Conservation (phyloP, 1,140 invertebrate genomes). For the Carcinoscorpius rotundicauda region DNA sequence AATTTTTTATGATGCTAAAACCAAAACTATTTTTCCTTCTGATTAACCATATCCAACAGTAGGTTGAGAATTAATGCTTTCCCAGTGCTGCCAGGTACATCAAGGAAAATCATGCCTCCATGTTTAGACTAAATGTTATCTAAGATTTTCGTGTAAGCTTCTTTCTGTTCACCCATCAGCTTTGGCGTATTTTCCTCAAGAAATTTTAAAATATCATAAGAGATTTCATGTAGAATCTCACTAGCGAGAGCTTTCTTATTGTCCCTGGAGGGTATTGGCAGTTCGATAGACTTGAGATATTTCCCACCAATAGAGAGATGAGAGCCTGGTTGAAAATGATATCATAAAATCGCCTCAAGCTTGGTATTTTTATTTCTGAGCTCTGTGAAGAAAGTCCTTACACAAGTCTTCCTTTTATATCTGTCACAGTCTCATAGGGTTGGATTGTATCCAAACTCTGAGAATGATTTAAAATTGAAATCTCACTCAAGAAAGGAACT, state of each 20-base stretch:
- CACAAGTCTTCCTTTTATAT: constrained; percentile 11
- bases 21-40: constrained; percentile 28
- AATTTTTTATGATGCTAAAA: constrained; percentile 41
- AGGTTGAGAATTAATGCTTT: constrained; percentile 29
- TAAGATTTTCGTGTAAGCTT: no score
- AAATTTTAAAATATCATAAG: constrained; percentile 4
- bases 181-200: neutral
- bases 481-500: no score
- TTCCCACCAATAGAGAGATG: constrained; percentile 4
- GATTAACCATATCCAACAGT: constrained; percentile 11
- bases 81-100: constrained; percentile 26
- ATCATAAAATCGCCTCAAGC: constrained; percentile 2
- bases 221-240: constrained; percentile 1
- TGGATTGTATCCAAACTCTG: constrained; percentile 1
- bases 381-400: constrained; percentile 7
- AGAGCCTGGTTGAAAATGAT: constrained; percentile 14
- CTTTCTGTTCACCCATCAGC: constrained; percentile 3
- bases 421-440: constrained; percentile 18
- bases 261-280: neutral
- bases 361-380: neutral
- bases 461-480: constrained; percentile 28
- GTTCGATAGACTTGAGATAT: constrained; percentile 1
- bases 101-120: constrained; percentile 16
- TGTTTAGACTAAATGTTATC: constrained; percentile 20
- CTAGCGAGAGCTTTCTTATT: neutral